Conservation (phyloP, 53 echinoderm and acorn worm species). For the Stichopus horrens region DNA sequence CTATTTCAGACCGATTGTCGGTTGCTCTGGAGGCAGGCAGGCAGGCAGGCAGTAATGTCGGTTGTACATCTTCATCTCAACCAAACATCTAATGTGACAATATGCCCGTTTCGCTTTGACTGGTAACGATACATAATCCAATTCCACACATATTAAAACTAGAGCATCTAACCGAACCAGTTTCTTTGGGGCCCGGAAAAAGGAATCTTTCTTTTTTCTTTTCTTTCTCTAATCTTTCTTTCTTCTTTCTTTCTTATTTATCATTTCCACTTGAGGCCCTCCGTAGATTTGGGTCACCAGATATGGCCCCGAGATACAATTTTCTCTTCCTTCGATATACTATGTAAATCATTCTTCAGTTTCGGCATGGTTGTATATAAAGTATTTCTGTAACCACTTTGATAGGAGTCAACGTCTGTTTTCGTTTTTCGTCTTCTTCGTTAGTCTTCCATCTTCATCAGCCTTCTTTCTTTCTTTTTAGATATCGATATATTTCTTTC, state of each 20-base stretch:
- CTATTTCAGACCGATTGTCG: too few relatives aligned
- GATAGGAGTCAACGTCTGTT: neutral
- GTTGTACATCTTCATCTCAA: too few relatives aligned
- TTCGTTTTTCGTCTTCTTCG: neutral
- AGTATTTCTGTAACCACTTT: neutral
- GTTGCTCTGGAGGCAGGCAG: too few relatives aligned
- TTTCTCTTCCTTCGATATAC: neutral
- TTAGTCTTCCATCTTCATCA: too few relatives aligned
- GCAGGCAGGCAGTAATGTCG: too few relatives aligned
- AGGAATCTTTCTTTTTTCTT: neutral
- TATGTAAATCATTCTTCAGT: slow-evolving; percentile 17
- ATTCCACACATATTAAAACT: slow-evolving; percentile 11
- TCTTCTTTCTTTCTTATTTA: too few relatives aligned
- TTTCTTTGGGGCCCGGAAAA: neutral
- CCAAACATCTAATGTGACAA: neutral
- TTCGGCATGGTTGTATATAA: neutral
- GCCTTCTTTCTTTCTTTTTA: too few relatives aligned
- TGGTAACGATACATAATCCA: slow-evolving; percentile 7
- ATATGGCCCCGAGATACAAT: slow-evolving; percentile 20
- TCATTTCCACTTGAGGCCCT: neutral
- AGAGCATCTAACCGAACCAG: slow-evolving; percentile 9
- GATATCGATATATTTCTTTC: neutral
- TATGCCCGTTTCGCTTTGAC: slow-evolving; percentile 9
- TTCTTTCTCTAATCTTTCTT: too few relatives aligned
- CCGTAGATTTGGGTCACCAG: slow-evolving; percentile 12